Evolutionary conservation across 2,797 vertebrate species (phyloP), one percentile per base, ranked within the genome.

Genomic region (Gallinago nigripennis): DNA sequence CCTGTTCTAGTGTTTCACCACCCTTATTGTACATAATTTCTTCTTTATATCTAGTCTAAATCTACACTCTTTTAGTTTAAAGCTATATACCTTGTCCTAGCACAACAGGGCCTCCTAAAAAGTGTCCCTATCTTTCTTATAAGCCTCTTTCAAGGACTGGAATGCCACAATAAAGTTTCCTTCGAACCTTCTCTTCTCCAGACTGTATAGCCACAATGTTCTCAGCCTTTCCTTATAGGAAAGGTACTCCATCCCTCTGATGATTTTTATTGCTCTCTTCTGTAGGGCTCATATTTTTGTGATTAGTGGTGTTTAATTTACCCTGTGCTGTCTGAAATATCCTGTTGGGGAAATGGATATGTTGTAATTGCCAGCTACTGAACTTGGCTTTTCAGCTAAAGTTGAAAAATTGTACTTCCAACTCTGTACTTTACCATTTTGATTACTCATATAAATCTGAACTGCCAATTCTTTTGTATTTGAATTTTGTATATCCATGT

Each of bases 251-350:
- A 60, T 27, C 35, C 24, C 16, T 37, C 16, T 60, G 16, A 37
- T 27, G 16, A 37, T 27, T 60, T 60, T 37, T 60, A 35, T 37
- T 35, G 58, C 57, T 35, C 58, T 60, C 58, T 11, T 60, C 58
- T 60, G 14, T 30, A 73, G 23, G 33, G 11, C 8, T 79, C 35
- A 20, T 66, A 85, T 56, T 63, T 89, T 91, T 84, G 50, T 66
- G 45, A 92, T 63, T 46, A 60, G n/a, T 12, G 31, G 10, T 48
- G 50, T 89, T 30, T 35, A 87, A 71, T 91, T 78, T 89, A 68
- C 24, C 13, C 3, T 51, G 24, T 33, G 3, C 4, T 60, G 12
- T 63, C 43, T 35, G 33, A 66, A 76, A 86, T n/a, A 9, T 6
- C 4, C 12, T 71, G 6, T 16, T 1, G 0, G 28, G 30, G 4